Evolutionary conservation across 2,113 vertebrate genomes (phyloP).

Genomic region (Syngnathus floridae): DNA sequence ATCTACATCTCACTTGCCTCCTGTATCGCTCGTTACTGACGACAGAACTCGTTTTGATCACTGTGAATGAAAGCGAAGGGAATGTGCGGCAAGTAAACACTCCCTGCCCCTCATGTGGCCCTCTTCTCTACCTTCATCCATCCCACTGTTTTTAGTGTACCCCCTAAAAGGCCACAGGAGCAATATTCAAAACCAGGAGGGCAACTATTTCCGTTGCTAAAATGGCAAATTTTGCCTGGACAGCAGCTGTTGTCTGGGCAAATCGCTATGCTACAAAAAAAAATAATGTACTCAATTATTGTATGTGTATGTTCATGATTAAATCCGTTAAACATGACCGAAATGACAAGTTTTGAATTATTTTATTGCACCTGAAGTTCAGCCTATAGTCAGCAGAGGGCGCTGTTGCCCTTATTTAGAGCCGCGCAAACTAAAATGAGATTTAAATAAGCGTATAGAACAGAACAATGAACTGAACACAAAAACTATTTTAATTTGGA

Average conservation of each 20-base stretch:
- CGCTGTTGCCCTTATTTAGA: not conserved
- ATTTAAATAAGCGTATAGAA: not conserved
- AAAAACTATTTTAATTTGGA: no score
- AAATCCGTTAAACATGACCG: conserved; percentile 68
- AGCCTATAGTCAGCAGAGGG: conserved; percentile 29
- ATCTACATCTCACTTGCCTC: not conserved
- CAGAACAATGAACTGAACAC: no score
- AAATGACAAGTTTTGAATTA: not conserved
- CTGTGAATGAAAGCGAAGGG: conserved; percentile 58
- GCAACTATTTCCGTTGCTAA: not conserved
- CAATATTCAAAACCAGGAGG: conserved; percentile 41
- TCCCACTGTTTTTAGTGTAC: conserved; percentile 15
- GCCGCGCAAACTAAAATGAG: not conserved
- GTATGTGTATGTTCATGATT: conserved; percentile 76
- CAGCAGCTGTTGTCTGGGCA: conserved; percentile 75
- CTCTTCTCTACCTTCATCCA: not conserved
- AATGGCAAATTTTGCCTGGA: not conserved
- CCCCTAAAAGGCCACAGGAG: conserved; percentile 48
- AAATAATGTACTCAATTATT: conserved; percentile 73
- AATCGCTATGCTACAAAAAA: conserved; percentile 70
- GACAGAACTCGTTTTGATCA: conserved; percentile 47
- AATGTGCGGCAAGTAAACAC: conserved; percentile 11
- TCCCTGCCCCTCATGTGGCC: conserved; percentile 3
- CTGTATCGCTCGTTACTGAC: conserved; percentile 5
- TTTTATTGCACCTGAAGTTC: not conserved